Evolutionary conservation across 2,888 invertebrate species (phyloP).

Genomic region (Onthophagus sagittarius): DNA sequence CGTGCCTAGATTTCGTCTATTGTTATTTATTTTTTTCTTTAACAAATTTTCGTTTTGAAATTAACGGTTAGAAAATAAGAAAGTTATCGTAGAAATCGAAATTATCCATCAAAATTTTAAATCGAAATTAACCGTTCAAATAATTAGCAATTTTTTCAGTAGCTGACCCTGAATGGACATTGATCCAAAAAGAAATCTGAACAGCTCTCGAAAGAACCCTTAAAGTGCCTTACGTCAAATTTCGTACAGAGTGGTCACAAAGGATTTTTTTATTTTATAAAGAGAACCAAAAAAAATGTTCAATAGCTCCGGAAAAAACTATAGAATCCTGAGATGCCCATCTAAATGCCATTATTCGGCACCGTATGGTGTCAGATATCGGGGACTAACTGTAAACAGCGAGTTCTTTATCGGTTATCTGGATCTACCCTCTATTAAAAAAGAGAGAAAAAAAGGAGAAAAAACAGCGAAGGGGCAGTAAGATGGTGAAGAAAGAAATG

Average conservation of each 20-base stretch:
- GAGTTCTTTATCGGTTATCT: background rate
- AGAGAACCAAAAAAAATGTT: background rate
- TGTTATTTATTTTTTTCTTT: conserved; percentile 1
- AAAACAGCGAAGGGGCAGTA: background rate
- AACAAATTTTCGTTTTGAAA: background rate
- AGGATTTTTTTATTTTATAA: too few relatives aligned
- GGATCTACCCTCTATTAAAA: background rate
- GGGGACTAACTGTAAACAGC: conserved; percentile 34
- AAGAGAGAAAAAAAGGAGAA: background rate
- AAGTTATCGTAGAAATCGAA: background rate
- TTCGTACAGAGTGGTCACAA: too few relatives aligned
- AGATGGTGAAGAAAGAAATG: background rate
- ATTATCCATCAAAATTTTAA: too few relatives aligned
- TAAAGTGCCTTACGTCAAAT: conserved; percentile 11
- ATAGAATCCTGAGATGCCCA: conserved; percentile 30
- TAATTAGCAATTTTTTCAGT: background rate
- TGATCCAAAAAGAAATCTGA: background rate
- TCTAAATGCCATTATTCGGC: conserved; percentile 30
- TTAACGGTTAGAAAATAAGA: background rate
- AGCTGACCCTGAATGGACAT: background rate
- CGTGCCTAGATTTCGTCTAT: conserved; percentile 22
- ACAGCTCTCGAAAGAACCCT: conserved; percentile 26
- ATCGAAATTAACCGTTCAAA: background rate
- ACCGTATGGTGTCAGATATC: conserved; percentile 34
- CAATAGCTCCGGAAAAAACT: conserved; percentile 25